These are phyloP conservation scores for Sciaenops ocellatus DNA, from an alignment of 2,797 vertebrate genomes.

Conservation along the genomic window DNA sequence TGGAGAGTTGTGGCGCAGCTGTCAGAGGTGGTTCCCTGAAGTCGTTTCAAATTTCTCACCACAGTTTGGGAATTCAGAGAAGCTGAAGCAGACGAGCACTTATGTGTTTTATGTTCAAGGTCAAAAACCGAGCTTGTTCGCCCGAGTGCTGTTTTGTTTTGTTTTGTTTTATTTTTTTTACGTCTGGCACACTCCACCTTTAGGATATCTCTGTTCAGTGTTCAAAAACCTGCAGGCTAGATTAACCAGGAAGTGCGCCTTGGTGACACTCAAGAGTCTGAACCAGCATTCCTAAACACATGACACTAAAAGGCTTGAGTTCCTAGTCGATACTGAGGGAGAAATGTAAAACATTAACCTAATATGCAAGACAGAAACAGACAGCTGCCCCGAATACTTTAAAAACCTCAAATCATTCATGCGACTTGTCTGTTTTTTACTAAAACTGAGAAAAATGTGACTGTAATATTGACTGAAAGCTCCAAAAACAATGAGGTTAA, in stretches of 20 bases:
- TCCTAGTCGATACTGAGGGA: background rate
- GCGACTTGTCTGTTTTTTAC: background rate
- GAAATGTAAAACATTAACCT: background rate
- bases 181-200: constrained; percentile 37
- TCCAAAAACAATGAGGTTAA: constrained; percentile 9
- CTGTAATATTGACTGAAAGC: background rate
- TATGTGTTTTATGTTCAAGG: constrained; percentile 15
- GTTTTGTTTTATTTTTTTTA: background rate
- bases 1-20: constrained; percentile 30
- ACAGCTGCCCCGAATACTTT: background rate
- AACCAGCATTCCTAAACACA: constrained; percentile 16
- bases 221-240: constrained; percentile 10
- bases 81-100: background rate
- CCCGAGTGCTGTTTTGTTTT: background rate
- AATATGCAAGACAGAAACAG: constrained; percentile 11
- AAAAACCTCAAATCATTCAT: background rate
- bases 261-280: background rate
- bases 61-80: constrained; percentile 29
- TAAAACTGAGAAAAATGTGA: background rate
- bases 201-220: constrained; percentile 38
- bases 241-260: background rate
- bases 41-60: constrained; percentile 16
- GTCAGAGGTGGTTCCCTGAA: constrained; percentile 18
- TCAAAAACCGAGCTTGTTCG: background rate
- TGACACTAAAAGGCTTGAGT: constrained; percentile 39